phyloP scores from a whole-genome alignment of 2,797 vertebrate genomes.

The Catharus ustulatus region DNA sequence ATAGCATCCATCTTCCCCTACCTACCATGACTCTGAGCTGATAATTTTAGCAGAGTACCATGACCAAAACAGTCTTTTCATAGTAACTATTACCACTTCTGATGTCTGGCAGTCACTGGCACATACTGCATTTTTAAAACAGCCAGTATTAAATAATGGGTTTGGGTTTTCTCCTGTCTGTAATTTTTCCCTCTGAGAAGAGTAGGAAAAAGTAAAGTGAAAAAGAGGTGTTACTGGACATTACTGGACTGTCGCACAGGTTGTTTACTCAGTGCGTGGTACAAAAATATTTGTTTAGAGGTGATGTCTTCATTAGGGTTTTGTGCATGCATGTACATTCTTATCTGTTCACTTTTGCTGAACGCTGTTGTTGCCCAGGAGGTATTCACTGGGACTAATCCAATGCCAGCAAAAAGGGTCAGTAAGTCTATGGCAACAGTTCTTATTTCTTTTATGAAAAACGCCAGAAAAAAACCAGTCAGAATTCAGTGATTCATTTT shows the following conservation, averaged over 20 bases:
- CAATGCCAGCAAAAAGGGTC: slow-evolving; percentile 57
- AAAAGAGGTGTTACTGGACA: background rate
- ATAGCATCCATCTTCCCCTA: background rate
- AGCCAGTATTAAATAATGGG: background rate
- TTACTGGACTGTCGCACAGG: background rate
- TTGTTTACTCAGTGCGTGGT: background rate
- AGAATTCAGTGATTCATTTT: slow-evolving; percentile 57
- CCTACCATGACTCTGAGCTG: background rate
- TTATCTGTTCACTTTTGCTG: background rate
- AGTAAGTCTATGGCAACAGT: slow-evolving; percentile 37
- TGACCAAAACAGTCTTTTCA: background rate
- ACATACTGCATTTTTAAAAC: background rate
- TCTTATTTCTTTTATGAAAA: slow-evolving; percentile 27
- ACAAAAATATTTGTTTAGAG: slow-evolving; percentile 10
- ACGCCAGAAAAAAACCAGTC: background rate
- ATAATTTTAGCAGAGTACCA: background rate
- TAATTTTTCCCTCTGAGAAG: background rate
- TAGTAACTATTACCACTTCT: background rate
- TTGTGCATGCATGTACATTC: background rate
- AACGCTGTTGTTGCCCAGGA: slow-evolving; percentile 4
- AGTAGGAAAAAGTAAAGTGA: background rate
- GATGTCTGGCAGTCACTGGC: background rate
- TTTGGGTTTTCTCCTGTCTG: background rate
- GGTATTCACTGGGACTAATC: slow-evolving; percentile 26
- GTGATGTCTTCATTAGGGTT: background rate